Conservation (phyloP, 1,140 invertebrate genomes). For the Asobara japonica region DNA sequence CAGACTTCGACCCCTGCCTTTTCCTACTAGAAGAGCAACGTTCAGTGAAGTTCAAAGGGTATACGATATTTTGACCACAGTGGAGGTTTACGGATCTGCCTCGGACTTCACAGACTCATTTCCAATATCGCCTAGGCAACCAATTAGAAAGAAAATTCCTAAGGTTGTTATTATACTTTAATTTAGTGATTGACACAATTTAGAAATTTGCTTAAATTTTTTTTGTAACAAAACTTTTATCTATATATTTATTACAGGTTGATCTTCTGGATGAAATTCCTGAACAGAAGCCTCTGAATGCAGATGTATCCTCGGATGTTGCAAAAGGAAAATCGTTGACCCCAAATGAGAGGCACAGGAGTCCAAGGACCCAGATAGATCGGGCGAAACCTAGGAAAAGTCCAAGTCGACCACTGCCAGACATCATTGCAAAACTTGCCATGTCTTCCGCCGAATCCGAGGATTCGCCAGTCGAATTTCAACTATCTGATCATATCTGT, state of each 20-base stretch:
- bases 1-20: conserved; percentile 80
- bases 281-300: background rate
- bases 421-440: conserved; percentile 52
- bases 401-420: conserved; percentile 64
- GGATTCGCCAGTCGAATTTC: conserved; percentile 33
- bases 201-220: too few species aligned
- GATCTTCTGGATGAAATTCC: conserved; percentile 38
- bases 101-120: conserved; percentile 65
- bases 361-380: conserved; percentile 57
- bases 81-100: conserved; percentile 79
- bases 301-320: background rate
- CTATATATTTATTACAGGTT: too few species aligned
- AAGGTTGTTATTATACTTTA: too few species aligned
- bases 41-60: conserved; percentile 84
- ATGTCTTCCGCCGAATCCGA: conserved; percentile 59
- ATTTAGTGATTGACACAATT: too few species aligned
- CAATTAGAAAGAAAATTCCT: conserved; percentile 47
- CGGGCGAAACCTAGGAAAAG: conserved; percentile 68
- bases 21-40: conserved; percentile 83
- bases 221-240: too few species aligned
- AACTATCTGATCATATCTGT: conserved; percentile 48
- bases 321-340: conserved; percentile 40
- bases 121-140: conserved; percentile 58
- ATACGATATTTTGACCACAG: conserved; percentile 75
- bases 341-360: conserved; percentile 35